Base-by-base conservation (phyloP, 2,797 vertebrate genomes). In the Sciurus vulgaris region DNA sequence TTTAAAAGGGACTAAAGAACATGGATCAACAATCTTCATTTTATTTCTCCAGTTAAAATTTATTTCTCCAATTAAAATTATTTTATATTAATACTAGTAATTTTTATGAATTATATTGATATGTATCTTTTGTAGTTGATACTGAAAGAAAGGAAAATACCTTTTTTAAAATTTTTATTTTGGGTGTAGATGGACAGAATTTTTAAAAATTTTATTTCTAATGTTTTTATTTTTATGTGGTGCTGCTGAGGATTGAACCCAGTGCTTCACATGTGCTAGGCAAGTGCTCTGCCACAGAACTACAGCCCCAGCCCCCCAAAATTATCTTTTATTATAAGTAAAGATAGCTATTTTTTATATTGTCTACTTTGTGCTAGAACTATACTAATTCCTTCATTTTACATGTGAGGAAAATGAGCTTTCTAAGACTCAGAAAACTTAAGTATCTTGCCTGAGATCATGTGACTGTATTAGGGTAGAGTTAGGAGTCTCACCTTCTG, bases 1-100 rank as follows among this genome's bases (percentile, higher is more conserved):
- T 86, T 96, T 83, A 87, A 56, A 92, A 86, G n/a, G 30, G 76
- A 69, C 26, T 86, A 65, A 95, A 94, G 56, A 94, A 86, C 24
- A 63, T 70, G 28, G 44, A 61, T 69, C n/a, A 88, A 35, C 22
- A 87, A 65, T 79, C 84, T 85, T 77, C 12, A 47, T 70, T 96
- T 89, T 87, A 86, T 96, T 69, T 70, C 13, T 87, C 38, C 38
- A 38, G 38, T 38, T 38, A 38, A 38, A 38, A 38, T 96, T 89
- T 87, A 86, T 96, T 69, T 70, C 14, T 87, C 54, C 47, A 95
- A 7, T 79, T 89, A 49, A 89, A 78, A 86, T 4, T 86, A 59
- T 93, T 96, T 91, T 11, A 81, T 74, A 70, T 65, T 85, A 67
- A 77, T 88, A 56, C 6, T n/a, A 77, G 10, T 61, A 72, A 89